Evolutionary conservation across 53 echinoderm and acorn worm genomes (phyloP), one percentile per base, ranked within the genome.

Genomic region (Luidia sarsii): DNA sequence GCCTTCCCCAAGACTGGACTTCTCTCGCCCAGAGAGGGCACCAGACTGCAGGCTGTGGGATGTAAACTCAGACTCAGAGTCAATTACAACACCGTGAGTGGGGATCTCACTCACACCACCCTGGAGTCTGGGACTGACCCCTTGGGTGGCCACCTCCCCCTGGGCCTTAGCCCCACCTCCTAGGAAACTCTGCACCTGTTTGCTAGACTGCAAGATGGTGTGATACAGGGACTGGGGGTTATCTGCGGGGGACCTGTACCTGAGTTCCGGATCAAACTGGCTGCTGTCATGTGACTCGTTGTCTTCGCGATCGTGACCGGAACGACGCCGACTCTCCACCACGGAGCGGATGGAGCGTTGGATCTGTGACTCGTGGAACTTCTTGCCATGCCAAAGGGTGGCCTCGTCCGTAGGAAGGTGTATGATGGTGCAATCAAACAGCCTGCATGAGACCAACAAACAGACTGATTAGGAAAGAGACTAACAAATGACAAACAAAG

Each of bases 331-430:
- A 15, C 81, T 57, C 0, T 67, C 80, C 1, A 93, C 83, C 36
- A 96, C 88, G 20, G 68, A 83, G 4, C 88, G 88, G 59, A 93
- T 70, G 19, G 97, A 86, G 2, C 75, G 62, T n/a, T 70, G 88
- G 33, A 96, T 96, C 89, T 96, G 97, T 0, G 74, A 71, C 51
- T 93, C 91, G 45, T 89, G 90, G 87, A 96, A 96, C 59, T 93
- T 96, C 74, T 90, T 93, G 36, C 91, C 88, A 0, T 83, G 86
- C 86, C 86, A 91, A 15, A 93, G 50, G 50, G 71, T 80, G 1
- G 79, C 36, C 48, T 89, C 92, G 8, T 93, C 91, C 8, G 68
- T 66, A 11, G 97, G 93, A 50, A 94, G 74, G 60, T 93, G 84
- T 0, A 96, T 80, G 18, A 96, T 83, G 33, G 65, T 55, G 45